Base-by-base conservation (phyloP, 2,888 invertebrate species). In the Ochlodes sylvanus region DNA sequence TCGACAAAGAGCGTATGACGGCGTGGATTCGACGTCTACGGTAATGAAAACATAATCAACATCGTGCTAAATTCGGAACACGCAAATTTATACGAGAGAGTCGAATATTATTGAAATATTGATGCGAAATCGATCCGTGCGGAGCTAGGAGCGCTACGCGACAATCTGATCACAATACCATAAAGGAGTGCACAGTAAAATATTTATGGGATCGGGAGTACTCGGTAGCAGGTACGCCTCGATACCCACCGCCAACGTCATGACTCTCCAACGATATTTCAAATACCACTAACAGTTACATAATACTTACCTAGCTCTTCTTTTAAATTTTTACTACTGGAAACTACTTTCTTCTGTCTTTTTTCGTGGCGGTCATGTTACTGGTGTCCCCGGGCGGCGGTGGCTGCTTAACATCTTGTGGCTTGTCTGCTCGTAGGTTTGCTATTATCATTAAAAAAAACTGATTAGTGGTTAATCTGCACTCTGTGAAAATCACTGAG, bases 161-260 rank as follows among this genome's bases (percentile, higher is more conserved):
- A 88, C 85, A 85, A 87, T 87, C 87, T 87, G 86, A 88, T 88
- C 88, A 86, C 84, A 87, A 84, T 86, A 82, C 84, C 82, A 84
- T 88, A 84, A 87, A 87, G 85, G 84, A 88, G 82, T 87, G 85
- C 83, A 86, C 85, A 82, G 87, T 89, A 88, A 88, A 89, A 88
- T 89, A 89, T 90, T 88, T 88, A 90, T 85, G 81, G 81, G 76
- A 75, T 76, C 79, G 81, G 84, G 84, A 66, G 64, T 69, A 68
- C 68, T 72, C 65, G 57, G 52, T 63, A 85, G 82, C 86, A 80
- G 85, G 85, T 84, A 85, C 88, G 86, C 81, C 81, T 80, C 82
- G 86, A 85, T 58, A 68, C 63, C 62, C 63, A 32, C 63, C 55
- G 62, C 47, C 56, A 50, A 34, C 58, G 32, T 14, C 54, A 56